Evolutionary conservation across 2,797 vertebrate genomes (phyloP).

Genomic region (Chromobotia macracanthus): DNA sequence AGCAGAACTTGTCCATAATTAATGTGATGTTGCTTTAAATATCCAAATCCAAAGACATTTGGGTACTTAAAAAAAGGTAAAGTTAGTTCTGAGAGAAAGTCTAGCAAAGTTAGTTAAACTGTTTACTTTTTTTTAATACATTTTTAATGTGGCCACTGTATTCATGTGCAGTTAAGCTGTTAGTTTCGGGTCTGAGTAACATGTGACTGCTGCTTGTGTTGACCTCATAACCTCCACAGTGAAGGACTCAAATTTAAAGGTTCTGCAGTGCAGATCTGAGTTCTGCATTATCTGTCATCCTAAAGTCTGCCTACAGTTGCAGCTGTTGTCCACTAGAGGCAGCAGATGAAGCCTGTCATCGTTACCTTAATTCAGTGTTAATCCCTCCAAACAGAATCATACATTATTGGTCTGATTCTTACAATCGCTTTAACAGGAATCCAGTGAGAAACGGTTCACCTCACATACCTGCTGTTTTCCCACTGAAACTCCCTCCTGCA

Average conservation of each 20-base stretch:
- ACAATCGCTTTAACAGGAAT: slow-evolving; percentile 29
- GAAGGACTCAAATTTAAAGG: neutral
- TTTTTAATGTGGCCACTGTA: too few relatives aligned
- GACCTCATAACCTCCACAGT: neutral
- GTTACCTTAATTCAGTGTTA: slow-evolving; percentile 65
- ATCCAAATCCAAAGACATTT: too few relatives aligned
- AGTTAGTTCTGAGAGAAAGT: too few relatives aligned
- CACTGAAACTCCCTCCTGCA: neutral
- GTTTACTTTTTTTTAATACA: too few relatives aligned
- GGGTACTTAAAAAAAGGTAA: too few relatives aligned
- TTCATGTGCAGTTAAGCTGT: neutral
- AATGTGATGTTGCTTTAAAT: too few relatives aligned
- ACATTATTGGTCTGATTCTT: slow-evolving; percentile 51
- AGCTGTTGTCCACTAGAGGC: slow-evolving; percentile 44
- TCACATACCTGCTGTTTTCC: slow-evolving; percentile 8
- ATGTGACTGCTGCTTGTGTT: neutral
- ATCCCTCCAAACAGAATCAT: slow-evolving; percentile 43
- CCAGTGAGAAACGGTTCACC: neutral
- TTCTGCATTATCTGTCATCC: slow-evolving; percentile 50
- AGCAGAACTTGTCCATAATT: too few relatives aligned
- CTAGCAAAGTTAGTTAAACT: too few relatives aligned
- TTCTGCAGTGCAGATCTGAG: neutral
- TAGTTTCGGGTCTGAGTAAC: neutral
- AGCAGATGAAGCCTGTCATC: neutral
- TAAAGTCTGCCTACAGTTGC: slow-evolving; percentile 23